Evolutionary conservation across 37 sponge, comb jelly and placozoan genomes (phyloP), one percentile per base, ranked within the genome.

Genomic region (Mnemiopsis leidyi): DNA sequence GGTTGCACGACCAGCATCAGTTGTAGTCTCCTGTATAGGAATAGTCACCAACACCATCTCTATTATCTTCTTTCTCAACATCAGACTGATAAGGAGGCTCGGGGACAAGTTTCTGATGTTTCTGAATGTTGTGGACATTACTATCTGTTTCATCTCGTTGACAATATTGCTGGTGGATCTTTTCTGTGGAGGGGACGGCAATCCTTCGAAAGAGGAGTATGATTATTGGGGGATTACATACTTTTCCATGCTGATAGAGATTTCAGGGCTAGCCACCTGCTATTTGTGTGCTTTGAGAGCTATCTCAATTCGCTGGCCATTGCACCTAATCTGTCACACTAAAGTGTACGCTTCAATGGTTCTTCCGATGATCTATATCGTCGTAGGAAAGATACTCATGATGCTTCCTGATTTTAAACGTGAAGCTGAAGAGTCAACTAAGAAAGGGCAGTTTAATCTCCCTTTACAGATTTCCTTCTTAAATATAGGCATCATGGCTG

Each of bases 81-180:
- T n/a, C n/a, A 1, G 36, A 0, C 2, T 20, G 1, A 34, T 34
- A 20, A 77, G 35, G 18, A 31, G 0, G 9, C 36, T 77, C 3
- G 79, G 79, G 9, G 79, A 77, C 79, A 77, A 77, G 18, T 34
- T 77, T 32, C 36, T 77, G 79, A 28, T 77, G 0, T 32, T 26
- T 34, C 79, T 77, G 3, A 77, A 77, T 36, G 20, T 77, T 32
- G 20, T 77, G 36, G 79, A 77, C 79, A 77, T 32, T 0, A 31
- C 18, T 3, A 32, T 32, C 20, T 77, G 79, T 18, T 13, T 77
- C 33, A 77, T 77, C 36, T 31, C 32, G 30, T 28, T 9, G 0
- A 23, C 23, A 34, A 35, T 20, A 0, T 3, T 77, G 79, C 3
- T 77, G 3, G 36, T 77, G 32, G 32, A 34, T 26, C 32, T 31